A percentile compares a stretch with the other conserved stretches of the same genome.
phyloP scores from a whole-genome alignment of 2,113 vertebrate species.

The Acanthisitta chloris region DNA sequence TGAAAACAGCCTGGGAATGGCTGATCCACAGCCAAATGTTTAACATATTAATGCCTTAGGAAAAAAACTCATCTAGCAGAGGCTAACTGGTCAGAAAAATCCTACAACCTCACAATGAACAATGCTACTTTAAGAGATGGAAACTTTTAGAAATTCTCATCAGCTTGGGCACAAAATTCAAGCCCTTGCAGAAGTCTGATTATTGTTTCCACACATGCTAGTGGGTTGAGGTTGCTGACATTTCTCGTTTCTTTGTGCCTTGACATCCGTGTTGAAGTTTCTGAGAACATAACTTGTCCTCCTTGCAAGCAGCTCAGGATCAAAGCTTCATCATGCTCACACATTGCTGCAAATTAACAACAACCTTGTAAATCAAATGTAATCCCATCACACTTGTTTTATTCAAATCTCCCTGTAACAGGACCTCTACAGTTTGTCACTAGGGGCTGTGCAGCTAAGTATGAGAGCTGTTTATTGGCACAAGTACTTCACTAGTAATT shows the following conservation, averaged over 20 bases:
- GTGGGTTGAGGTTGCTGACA: fast-evolving
- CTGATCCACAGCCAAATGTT: not conserved
- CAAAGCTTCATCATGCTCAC: not conserved
- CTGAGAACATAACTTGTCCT: not conserved
- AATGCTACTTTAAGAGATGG: not conserved
- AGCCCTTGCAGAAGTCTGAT: not conserved
- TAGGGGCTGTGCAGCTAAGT: not conserved
- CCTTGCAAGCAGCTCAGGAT: not conserved
- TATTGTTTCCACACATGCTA: not conserved
- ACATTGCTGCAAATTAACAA: not conserved
- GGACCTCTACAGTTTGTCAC: not conserved
- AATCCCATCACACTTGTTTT: not conserved
- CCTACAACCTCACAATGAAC: not conserved
- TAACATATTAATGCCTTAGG: not conserved
- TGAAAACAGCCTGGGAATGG: not conserved
- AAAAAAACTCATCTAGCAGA: not conserved
- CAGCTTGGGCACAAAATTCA: not conserved
- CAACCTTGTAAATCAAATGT: not conserved
- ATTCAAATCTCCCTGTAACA: not conserved
- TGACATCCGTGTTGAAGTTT: not conserved
- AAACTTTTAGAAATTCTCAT: not conserved
- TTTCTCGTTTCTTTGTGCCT: not conserved
- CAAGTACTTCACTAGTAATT: not conserved
- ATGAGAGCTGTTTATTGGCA: not conserved
- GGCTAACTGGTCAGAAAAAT: not conserved